Conservation (phyloP, 1,140 invertebrate genomes). For the Meteorus sp. region DNA sequence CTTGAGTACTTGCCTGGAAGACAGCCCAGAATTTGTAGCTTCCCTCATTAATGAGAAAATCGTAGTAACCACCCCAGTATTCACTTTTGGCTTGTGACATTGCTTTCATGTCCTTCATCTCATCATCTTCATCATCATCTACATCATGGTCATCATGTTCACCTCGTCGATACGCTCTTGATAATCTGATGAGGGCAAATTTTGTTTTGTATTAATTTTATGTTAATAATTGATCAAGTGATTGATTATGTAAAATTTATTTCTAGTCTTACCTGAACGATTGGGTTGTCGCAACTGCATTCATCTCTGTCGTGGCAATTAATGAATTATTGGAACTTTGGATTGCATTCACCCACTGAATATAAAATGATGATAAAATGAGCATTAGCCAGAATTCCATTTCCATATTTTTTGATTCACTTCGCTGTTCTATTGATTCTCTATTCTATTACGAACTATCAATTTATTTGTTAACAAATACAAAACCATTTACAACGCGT, state of each 20-base stretch:
- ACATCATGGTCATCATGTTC: conserved; percentile 35
- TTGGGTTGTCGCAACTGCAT: conserved; percentile 38
- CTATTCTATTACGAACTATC: background rate
- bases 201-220: no score
- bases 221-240: no score
- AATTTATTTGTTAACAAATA: no score
- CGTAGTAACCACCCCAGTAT: conserved; percentile 76
- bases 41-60: conserved; percentile 81
- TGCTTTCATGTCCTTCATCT: conserved; percentile 44
- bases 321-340: background rate
- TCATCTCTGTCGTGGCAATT: conserved; percentile 26
- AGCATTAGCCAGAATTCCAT: background rate
- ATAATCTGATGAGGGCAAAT: conserved; percentile 31
- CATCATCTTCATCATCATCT: conserved; percentile 30
- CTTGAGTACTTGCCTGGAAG: conserved; percentile 71
- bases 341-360: background rate
- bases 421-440: conserved; percentile 18
- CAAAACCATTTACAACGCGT: no score
- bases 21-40: conserved; percentile 86
- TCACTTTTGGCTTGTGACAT: conserved; percentile 60
- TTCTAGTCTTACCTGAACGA: conserved; percentile 37
- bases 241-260: background rate
- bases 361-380: background rate
- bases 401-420: conserved; percentile 14
- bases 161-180: conserved; percentile 40